Conservation (phyloP, 30 jellyfish, hydroid and myxozoan genomes). For the Pelagia noctiluca region DNA sequence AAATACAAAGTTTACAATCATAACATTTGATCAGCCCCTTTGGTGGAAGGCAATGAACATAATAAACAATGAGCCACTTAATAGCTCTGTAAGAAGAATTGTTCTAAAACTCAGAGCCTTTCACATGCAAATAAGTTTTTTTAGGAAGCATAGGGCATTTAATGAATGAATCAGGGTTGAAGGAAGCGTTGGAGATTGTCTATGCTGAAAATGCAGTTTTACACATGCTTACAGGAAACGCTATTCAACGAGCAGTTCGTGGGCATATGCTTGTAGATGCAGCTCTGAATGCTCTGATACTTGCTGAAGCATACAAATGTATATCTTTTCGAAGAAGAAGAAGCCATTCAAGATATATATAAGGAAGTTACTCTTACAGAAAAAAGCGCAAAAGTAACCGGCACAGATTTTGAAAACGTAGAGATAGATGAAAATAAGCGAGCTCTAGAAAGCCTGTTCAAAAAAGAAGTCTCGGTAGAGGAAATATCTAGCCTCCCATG, state of each 20-base stretch:
- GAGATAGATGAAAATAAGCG: background rate
- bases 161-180: conserved; percentile 58
- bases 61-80: no score
- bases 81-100: no score
- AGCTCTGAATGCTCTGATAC: conserved; percentile 39
- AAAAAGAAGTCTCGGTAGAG: background rate
- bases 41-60: no score
- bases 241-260: conserved; percentile 54
- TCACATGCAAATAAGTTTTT: no score
- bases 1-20: no score
- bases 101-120: no score
- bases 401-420: conserved; percentile 2
- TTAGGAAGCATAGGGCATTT: no score
- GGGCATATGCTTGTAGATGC: conserved; percentile 65
- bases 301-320: conserved; percentile 40
- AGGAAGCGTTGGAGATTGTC: conserved; percentile 41
- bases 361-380: conserved; percentile 1
- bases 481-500: conserved; percentile 12
- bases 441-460: no score
- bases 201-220: conserved; percentile 59
- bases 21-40: no score
- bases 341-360: conserved; percentile 23
- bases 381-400: background rate
- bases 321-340: conserved; percentile 36
- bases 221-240: conserved; percentile 57